Conservation (phyloP, 2,888 invertebrate species). For the Penaeus monodon region DNA sequence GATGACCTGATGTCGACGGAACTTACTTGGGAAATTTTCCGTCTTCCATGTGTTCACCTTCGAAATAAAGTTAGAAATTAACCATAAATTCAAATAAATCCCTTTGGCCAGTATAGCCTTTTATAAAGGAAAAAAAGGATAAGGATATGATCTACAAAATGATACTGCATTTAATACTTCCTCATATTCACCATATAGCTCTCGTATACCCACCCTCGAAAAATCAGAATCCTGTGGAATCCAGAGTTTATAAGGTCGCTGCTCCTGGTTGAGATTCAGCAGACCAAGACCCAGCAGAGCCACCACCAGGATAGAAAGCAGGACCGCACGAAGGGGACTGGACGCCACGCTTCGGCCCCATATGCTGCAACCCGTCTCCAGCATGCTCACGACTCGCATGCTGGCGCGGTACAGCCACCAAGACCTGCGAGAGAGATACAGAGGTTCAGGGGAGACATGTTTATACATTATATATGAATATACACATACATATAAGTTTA, state of each 20-base stretch:
- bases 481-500: too few relatives aligned
- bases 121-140: not conserved
- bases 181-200: too few relatives aligned
- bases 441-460: too few relatives aligned
- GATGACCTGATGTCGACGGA: conserved; percentile 75
- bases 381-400: not conserved
- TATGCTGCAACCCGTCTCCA: conserved; percentile 20
- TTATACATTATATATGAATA: too few relatives aligned
- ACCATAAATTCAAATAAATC: not conserved
- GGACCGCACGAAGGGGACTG: not conserved
- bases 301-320: conserved; percentile 9
- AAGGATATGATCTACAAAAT: not conserved
- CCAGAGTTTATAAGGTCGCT: conserved; percentile 67
- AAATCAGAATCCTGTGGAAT: conserved; percentile 66
- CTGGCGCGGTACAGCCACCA: not conserved
- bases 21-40: conserved; percentile 77
- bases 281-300: conserved; percentile 20
- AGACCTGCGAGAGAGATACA: too few relatives aligned
- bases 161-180: too few relatives aligned
- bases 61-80: conserved; percentile 45
- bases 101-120: not conserved
- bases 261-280: conserved; percentile 32
- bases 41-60: conserved; percentile 81
- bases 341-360: conserved; percentile 25
- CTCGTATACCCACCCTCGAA: not conserved